phyloP scores from a whole-genome alignment of 2,888 invertebrate genomes.

The Drosophila quinaria region DNA sequence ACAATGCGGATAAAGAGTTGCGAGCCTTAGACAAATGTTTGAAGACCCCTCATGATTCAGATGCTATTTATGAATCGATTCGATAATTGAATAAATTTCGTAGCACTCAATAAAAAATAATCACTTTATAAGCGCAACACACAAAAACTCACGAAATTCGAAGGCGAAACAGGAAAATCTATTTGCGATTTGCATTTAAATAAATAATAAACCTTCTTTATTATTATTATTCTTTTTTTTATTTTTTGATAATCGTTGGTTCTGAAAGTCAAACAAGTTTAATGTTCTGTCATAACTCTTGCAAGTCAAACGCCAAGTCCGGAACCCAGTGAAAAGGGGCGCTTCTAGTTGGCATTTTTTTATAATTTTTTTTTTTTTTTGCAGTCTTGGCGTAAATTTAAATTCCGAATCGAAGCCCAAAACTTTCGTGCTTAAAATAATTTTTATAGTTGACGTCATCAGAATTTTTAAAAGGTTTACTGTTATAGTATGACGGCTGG shows the following conservation, averaged over 20 bases:
- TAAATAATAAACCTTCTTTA: slow-evolving; percentile 50
- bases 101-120: slow-evolving; percentile 39
- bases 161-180: slow-evolving; percentile 58
- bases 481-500: slow-evolving; percentile 60
- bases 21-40: slow-evolving; percentile 53
- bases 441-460: slow-evolving; percentile 72
- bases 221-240: slow-evolving; percentile 37
- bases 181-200: slow-evolving; percentile 71
- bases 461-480: slow-evolving; percentile 62
- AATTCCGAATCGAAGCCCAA: slow-evolving; percentile 43
- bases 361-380: slow-evolving; percentile 30
- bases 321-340: slow-evolving; percentile 59
- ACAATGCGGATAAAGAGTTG: slow-evolving; percentile 19
- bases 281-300: slow-evolving; percentile 48
- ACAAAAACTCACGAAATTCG: slow-evolving; percentile 35
- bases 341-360: slow-evolving; percentile 42
- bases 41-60: slow-evolving; percentile 59
- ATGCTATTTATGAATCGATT: slow-evolving; percentile 54
- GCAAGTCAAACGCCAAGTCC: slow-evolving; percentile 32
- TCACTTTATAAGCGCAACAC: slow-evolving; percentile 24
- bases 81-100: slow-evolving; percentile 53
- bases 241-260: slow-evolving; percentile 42
- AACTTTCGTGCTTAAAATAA: slow-evolving; percentile 51
- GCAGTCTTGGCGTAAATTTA: slow-evolving; percentile 51
- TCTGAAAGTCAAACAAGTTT: slow-evolving; percentile 67